A percentile compares a stretch with the other conserved stretches of the same genome.
phyloP scores from a whole-genome alignment of 2,797 vertebrate genomes.

The Hylomyscus alleni region DNA sequence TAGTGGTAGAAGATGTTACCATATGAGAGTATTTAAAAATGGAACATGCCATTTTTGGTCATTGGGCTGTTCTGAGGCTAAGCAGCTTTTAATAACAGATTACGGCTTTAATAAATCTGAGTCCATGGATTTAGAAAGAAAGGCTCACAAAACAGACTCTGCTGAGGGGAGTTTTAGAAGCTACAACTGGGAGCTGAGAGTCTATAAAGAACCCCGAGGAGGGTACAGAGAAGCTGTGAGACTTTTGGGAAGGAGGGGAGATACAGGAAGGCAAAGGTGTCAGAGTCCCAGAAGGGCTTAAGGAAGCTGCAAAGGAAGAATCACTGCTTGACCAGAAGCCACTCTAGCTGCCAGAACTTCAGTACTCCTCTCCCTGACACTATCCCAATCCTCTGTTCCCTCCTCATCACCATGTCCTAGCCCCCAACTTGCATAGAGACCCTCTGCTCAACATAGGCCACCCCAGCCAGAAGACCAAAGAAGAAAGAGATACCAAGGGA shows the following conservation, averaged over 20 bases:
- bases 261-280: not conserved
- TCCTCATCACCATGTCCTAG: not conserved
- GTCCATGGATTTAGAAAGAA: not conserved
- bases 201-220: too few relatives aligned
- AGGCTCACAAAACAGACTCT: not conserved
- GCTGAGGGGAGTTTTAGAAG: not conserved
- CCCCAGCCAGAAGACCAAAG: not conserved
- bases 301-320: not conserved
- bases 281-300: not conserved
- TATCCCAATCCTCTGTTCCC: not conserved
- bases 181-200: not conserved
- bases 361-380: not conserved
- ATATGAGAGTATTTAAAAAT: not conserved
- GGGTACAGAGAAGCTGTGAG: not conserved
- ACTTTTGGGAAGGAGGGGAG: not conserved
- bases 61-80: not conserved
- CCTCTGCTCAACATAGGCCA: not conserved
- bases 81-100: not conserved
- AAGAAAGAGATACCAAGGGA: not conserved
- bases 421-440: not conserved
- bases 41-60: not conserved
- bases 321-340: not conserved
- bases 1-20: not conserved
- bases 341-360: not conserved
- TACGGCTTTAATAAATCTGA: not conserved